Evolutionary conservation across 2,888 invertebrate species (phyloP).

Genomic region (Eustalomyia histrio): DNA sequence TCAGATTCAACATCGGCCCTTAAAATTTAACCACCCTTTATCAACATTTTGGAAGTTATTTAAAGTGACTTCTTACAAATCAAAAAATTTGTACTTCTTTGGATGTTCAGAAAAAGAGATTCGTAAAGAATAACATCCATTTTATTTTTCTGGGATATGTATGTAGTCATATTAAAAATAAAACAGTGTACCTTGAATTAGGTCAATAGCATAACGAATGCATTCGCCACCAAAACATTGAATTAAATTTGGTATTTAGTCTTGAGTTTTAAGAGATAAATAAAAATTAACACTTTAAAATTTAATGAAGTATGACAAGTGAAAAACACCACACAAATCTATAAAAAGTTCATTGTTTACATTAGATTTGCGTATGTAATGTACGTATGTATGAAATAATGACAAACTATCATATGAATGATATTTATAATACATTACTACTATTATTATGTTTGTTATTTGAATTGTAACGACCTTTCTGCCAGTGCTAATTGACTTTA

Average conservation of each 20-base stretch:
- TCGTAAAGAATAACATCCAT: no score
- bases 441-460: background rate
- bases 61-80: no score
- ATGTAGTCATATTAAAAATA: no score
- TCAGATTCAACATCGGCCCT: no score
- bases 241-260: background rate
- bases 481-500: constrained; percentile 45
- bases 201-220: constrained; percentile 35
- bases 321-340: background rate
- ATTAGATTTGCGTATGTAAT: background rate
- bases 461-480: constrained; percentile 47
- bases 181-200: constrained; percentile 43
- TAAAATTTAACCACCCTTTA: no score
- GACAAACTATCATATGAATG: background rate
- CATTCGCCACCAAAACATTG: background rate
- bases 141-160: no score
- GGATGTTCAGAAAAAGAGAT: no score
- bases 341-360: background rate
- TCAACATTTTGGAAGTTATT: no score
- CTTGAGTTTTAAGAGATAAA: background rate
- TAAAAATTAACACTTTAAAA: constrained; percentile 43
- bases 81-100: no score
- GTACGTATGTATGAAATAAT: background rate
- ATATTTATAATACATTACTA: background rate
- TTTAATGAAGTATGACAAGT: constrained; percentile 8